Evolutionary conservation across 1,140 invertebrate genomes (phyloP), one percentile per base, ranked within the genome.

Genomic region (Nasonia vitripennis): DNA sequence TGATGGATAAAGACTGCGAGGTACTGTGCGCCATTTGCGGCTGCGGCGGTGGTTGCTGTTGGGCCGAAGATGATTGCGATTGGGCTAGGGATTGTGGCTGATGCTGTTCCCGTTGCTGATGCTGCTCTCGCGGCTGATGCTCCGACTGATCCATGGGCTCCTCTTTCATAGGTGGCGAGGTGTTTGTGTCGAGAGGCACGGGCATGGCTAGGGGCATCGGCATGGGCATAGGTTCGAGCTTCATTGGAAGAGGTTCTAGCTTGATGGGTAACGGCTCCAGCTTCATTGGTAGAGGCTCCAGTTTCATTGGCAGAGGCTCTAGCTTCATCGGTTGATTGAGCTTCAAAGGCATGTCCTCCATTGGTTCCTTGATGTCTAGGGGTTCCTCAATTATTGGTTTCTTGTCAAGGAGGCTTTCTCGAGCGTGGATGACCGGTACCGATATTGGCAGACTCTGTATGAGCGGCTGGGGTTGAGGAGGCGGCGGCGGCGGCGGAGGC

Each of bases 401-500:
- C 41, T 92, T 93, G 20, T 93, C 93, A 3, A 84, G 37, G 0
- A 83, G 34, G 20, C 34, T 82, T 12, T 90, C 89, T 4, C 92
- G 78, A 0, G 91, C 85, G 37, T 93, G 92, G 83, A 93, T 93
- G 4, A 93, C 92, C 14, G 92, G 91, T 41, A 93, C 91, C 27
- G 92, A 92, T 85, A 93, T 93, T 1, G 92, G 92, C 70, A 93
- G 78, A 62, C 85, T 92, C 67, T 91, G 90, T 45, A 93, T 90
- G 0, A 86, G 75, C 0, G 85, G 68, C 20, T 77, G 84, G 0
- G 84, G 74, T 55, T 78, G 83, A 9, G 62, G 34, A 17, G 62
- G 78, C 48, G 48, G 73, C 10, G 34, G 77, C 68, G n/a, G 37
- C 7, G 89, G 85, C 5, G 86, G 82, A 2, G 6, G 23, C 45